Percentiles rank a stretch among this genome's conserved stretches.
These are phyloP conservation scores for Caenorhabditis becei DNA, from an alignment of 2,888 invertebrate genomes.

Conservation along the genomic window DNA sequence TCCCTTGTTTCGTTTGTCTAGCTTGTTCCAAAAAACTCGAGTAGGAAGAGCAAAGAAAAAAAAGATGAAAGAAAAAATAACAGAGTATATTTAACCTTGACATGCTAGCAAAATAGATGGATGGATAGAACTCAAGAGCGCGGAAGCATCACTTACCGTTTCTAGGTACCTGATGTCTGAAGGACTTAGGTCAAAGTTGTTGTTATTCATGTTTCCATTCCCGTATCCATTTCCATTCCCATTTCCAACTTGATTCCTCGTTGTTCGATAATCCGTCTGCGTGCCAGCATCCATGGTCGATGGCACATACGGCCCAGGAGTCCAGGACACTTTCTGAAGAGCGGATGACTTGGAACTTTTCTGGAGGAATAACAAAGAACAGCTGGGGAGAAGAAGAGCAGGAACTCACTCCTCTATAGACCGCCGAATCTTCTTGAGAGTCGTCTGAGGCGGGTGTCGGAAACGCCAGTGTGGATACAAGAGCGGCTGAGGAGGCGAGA, in stretches of 20 bases:
- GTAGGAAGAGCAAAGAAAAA: background rate
- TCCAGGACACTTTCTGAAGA: conserved; percentile 40
- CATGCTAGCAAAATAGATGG: too few species aligned
- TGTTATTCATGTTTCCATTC: conserved; percentile 13
- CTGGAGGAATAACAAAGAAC: conserved; percentile 13
- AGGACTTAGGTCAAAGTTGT: conserved; percentile 35
- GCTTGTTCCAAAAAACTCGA: background rate
- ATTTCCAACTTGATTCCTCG: conserved; percentile 9
- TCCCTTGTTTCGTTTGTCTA: conserved; percentile 14
- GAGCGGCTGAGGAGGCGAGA: conserved; percentile 58
- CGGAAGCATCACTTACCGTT: conserved; percentile 35
- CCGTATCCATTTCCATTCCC: too few species aligned
- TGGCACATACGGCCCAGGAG: conserved; percentile 17
- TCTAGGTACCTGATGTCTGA: conserved; percentile 57
- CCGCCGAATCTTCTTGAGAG: conserved; percentile 53
- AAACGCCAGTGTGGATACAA: conserved; percentile 58
- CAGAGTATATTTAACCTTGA: too few species aligned
- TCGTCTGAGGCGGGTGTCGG: conserved; percentile 50
- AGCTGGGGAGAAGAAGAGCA: conserved; percentile 12
- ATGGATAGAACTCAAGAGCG: background rate
- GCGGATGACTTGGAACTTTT: background rate
- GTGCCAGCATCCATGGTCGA: conserved; percentile 53
- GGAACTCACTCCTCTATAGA: conserved; percentile 47
- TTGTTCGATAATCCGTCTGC: conserved; percentile 38
- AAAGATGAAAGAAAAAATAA: conserved; percentile 20